Evolutionary conservation across 2,888 invertebrate species (phyloP).

Genomic region (Drosophila nr. fundita): DNA sequence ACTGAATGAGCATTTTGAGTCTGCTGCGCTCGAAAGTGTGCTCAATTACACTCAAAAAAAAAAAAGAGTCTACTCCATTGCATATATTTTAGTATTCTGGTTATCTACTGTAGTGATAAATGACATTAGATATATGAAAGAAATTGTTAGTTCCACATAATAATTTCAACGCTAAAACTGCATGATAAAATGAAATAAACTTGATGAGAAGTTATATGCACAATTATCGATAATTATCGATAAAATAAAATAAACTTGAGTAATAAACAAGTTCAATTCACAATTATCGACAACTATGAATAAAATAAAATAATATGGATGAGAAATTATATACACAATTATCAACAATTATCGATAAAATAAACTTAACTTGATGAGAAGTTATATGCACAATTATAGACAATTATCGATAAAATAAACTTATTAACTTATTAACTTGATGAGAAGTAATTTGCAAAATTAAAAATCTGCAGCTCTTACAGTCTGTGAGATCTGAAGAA

Average conservation of each 20-base stretch:
- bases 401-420: background rate
- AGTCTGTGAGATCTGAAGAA: background rate
- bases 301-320: too few relatives aligned
- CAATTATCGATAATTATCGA: too few relatives aligned
- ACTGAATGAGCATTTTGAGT: slow-evolving; percentile 72
- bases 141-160: background rate
- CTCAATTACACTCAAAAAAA: slow-evolving; percentile 13
- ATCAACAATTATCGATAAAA: background rate
- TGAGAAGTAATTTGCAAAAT: background rate
- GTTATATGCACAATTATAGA: too few relatives aligned
- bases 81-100: too few relatives aligned
- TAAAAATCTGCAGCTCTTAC: accelerated
- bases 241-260: too few relatives aligned
- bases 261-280: too few relatives aligned
- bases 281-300: too few relatives aligned
- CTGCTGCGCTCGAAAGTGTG: slow-evolving; percentile 47
- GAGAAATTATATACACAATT: too few relatives aligned
- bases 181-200: too few relatives aligned
- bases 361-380: background rate
- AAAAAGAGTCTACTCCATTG: background rate
- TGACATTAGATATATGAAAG: background rate
- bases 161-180: background rate
- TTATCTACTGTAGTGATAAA: background rate
- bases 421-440: background rate
- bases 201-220: too few relatives aligned